phyloP scores from a whole-genome alignment of 2,797 vertebrate species.

The Eospalax fontanierii region DNA sequence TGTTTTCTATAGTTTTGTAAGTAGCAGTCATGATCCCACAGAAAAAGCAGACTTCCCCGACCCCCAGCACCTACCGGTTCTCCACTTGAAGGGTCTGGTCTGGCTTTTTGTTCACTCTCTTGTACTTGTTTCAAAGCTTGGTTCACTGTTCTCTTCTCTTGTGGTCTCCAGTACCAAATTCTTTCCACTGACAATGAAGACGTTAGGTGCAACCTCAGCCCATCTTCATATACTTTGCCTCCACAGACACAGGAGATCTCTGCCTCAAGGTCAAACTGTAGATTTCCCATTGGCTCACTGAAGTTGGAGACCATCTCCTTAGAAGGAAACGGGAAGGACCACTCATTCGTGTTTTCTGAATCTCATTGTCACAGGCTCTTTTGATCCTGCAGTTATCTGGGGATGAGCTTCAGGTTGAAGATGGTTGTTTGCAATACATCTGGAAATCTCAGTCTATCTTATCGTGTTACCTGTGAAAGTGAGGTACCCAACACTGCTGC shows the following conservation, averaged over 20 bases:
- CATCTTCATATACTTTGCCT: background rate
- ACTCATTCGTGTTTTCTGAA: background rate
- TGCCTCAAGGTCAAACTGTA: background rate
- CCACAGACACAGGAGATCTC: fast-evolving
- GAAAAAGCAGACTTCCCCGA: background rate
- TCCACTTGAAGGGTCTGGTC: background rate
- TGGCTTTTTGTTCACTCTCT: background rate
- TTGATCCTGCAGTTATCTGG: background rate
- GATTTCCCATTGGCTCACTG: background rate
- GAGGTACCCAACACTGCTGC: background rate
- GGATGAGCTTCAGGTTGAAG: background rate
- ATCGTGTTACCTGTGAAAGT: background rate
- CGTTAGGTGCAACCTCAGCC: background rate
- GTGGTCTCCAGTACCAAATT: background rate
- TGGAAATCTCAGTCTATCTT: background rate
- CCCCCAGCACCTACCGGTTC: too few species aligned
- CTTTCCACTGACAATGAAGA: background rate
- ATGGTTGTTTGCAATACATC: background rate
- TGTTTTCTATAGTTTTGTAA: too few species aligned
- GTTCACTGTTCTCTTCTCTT: background rate
- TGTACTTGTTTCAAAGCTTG: background rate
- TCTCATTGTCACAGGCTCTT: background rate
- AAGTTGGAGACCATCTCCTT: background rate
- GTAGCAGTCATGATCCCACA: background rate
- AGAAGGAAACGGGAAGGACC: background rate